Evolutionary conservation across 2,797 vertebrate genomes (phyloP).

Genomic region (Yasuhikotakia modesta): DNA sequence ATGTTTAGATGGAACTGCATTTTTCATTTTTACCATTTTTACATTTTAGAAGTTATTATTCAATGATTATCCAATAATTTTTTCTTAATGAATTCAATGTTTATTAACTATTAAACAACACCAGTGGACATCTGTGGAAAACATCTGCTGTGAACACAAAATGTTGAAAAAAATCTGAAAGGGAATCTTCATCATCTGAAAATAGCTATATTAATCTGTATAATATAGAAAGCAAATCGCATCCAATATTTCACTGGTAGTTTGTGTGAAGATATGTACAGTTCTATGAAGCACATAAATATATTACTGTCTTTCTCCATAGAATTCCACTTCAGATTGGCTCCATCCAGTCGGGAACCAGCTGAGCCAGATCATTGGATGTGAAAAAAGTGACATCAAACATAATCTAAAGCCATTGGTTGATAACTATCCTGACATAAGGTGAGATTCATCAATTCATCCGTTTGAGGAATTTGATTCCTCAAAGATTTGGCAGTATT

Average conservation of each 20-base stretch:
- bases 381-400: slow-evolving; percentile 75
- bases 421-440: slow-evolving; percentile 83
- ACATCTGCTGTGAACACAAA: too few relatives aligned
- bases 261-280: neutral
- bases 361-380: slow-evolving; percentile 78
- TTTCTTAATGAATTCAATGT: too few relatives aligned
- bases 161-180: too few relatives aligned
- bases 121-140: too few relatives aligned
- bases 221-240: neutral
- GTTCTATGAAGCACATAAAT: neutral
- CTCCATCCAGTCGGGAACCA: slow-evolving; percentile 73
- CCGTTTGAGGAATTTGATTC: neutral
- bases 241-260: neutral
- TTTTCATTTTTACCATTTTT: too few relatives aligned
- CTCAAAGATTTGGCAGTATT: neutral
- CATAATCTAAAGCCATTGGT: slow-evolving; percentile 72
- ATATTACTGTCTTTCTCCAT: slow-evolving; percentile 20
- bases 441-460: slow-evolving; percentile 69
- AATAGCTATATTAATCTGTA: neutral
- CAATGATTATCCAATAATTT: too few relatives aligned
- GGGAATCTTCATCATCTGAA: too few relatives aligned
- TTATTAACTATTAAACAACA: too few relatives aligned
- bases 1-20: too few relatives aligned
- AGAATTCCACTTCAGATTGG: slow-evolving; percentile 82
- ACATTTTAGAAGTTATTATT: too few relatives aligned